Percentiles rank a stretch among this genome's conserved stretches.
Conservation (phyloP, 2,797 vertebrate genomes). For the Eulemur coronatus region DNA sequence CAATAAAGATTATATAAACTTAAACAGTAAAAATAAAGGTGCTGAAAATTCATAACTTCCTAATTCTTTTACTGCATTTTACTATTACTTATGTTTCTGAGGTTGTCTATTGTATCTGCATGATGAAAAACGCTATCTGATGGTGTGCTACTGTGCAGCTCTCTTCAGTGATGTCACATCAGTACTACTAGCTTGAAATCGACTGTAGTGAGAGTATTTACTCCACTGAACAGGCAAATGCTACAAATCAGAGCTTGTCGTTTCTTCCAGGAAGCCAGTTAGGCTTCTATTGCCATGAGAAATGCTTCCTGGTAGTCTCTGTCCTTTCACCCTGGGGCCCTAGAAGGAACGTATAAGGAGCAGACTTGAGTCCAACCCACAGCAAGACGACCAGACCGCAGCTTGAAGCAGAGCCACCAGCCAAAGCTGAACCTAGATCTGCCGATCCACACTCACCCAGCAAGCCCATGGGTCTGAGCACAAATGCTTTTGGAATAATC, state of each 20-base stretch:
- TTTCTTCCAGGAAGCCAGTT: not conserved
- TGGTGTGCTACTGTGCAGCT: not conserved
- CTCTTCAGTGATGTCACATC: not conserved
- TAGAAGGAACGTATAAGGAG: not conserved
- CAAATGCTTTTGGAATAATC: not conserved
- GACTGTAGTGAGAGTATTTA: not conserved
- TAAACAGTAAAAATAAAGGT: not conserved
- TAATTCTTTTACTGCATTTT: not conserved
- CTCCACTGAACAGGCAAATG: not conserved
- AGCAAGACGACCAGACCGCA: not conserved
- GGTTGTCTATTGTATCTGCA: not conserved
- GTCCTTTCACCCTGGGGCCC: not conserved
- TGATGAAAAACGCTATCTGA: not conserved
- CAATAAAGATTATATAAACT: not conserved
- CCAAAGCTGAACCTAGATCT: not conserved
- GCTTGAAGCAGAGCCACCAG: not conserved
- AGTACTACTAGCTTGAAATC: not conserved
- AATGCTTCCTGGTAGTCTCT: not conserved
- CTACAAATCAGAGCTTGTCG: not conserved
- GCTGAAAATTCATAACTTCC: constrained; percentile 11
- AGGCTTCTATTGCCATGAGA: not conserved
- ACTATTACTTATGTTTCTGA: not conserved
- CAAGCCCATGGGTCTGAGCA: not conserved
- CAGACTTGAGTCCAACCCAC: not conserved
- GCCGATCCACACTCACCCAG: not conserved